Conservation (phyloP, 2,797 vertebrate species). For the Phataginus tetradactyla region DNA sequence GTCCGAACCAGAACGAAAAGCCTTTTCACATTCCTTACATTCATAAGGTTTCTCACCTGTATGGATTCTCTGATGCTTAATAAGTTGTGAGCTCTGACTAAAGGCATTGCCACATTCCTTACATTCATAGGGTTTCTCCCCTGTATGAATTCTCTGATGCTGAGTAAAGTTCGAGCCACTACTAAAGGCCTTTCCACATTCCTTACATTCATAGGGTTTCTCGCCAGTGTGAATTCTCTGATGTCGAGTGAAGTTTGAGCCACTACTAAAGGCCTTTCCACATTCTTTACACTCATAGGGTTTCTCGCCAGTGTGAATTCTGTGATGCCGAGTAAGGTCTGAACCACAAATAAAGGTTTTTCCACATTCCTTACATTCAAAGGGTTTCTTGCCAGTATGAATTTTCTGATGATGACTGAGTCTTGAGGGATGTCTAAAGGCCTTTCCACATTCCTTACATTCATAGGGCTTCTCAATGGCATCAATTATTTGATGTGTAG, state of each 20-base stretch:
- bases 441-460: slow-evolving; percentile 79
- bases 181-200: slow-evolving; percentile 81
- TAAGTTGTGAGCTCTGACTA: slow-evolving; percentile 82
- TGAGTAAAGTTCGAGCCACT: slow-evolving; percentile 82
- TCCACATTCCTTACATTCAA: slow-evolving; percentile 81
- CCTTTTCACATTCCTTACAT: slow-evolving; percentile 80
- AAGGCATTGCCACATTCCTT: slow-evolving; percentile 83
- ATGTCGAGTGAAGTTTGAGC: slow-evolving; percentile 78
- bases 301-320: slow-evolving; percentile 81
- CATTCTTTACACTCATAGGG: slow-evolving; percentile 81
- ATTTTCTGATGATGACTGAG: slow-evolving; percentile 78
- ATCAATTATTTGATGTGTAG: slow-evolving; percentile 57
- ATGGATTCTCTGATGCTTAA: slow-evolving; percentile 83
- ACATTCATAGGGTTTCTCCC: slow-evolving; percentile 81
- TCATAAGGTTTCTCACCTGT: slow-evolving; percentile 81
- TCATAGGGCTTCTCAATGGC: slow-evolving; percentile 70
- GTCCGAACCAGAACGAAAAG: slow-evolving; percentile 77
- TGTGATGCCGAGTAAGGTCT: slow-evolving; percentile 76
- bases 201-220: slow-evolving; percentile 79
- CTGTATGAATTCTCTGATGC: slow-evolving; percentile 80
- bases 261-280: slow-evolving; percentile 79
- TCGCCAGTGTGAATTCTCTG: slow-evolving; percentile 81
- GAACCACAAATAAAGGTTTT: slow-evolving; percentile 78
- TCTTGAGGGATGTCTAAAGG: slow-evolving; percentile 78
- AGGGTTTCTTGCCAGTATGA: slow-evolving; percentile 81